Evolutionary conservation across 1,140 invertebrate species (phyloP).

Genomic region (Dinothrombium tinctorium): DNA sequence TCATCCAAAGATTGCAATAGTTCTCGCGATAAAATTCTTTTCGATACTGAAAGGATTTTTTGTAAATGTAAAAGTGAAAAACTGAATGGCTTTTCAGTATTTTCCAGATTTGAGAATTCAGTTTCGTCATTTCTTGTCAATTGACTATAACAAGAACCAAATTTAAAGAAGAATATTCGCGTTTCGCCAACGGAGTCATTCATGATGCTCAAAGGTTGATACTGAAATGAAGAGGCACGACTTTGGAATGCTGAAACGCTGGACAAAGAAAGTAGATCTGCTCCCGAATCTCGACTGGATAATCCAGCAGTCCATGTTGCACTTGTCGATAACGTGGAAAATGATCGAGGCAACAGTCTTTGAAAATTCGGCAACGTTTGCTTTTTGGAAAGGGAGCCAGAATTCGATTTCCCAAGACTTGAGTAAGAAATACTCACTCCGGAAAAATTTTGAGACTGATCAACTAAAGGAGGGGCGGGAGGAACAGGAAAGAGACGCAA

Average conservation of each 20-base stretch:
- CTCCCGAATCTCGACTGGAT: conserved; percentile 11
- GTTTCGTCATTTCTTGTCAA: conserved; percentile 12
- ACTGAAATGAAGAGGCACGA: neutral
- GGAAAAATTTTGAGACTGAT: conserved; percentile 6
- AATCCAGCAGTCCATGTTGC: conserved; percentile 7
- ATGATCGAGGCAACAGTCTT: conserved; percentile 70
- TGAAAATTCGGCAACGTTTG: conserved; percentile 25
- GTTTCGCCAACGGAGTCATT: conserved; percentile 20
- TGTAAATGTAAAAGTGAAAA: conserved; percentile 22
- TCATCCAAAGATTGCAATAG: conserved; percentile 46
- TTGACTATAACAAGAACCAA: conserved; percentile 55
- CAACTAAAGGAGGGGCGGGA: conserved; percentile 26
- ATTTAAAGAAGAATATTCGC: conserved; percentile 69
- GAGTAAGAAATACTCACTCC: neutral
- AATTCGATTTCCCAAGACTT: neutral
- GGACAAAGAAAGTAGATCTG: conserved; percentile 8
- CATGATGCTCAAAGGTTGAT: neutral
- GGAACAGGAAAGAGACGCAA: conserved; percentile 48
- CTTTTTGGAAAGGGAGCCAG: conserved; percentile 6
- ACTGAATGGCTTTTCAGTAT: conserved; percentile 20
- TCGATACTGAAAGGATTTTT: conserved; percentile 30
- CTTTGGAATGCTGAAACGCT: neutral
- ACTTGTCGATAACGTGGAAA: conserved; percentile 30
- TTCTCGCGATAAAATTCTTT: conserved; percentile 69
- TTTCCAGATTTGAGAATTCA: conserved; percentile 19